Evolutionary conservation across 53 echinoderm and acorn worm species (phyloP), one percentile per base, ranked within the genome.

Genomic region (Paelopatides confundens): DNA sequence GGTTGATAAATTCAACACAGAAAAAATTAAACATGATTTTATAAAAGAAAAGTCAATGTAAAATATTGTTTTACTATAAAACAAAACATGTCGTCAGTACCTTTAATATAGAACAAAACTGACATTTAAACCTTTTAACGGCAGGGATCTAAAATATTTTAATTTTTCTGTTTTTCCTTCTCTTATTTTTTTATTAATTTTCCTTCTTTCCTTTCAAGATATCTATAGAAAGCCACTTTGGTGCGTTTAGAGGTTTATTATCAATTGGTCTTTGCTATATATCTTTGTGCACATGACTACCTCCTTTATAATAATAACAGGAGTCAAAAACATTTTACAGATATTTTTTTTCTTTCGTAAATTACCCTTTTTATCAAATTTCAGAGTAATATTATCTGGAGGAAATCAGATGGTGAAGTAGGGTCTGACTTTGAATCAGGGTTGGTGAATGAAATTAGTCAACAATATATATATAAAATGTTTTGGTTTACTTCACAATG

Each of bases 91-190:
- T n/a, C n/a, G n/a, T 43, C 43, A 43, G 43, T 43, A 43, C 43
- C 43, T 43, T 43, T 43, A 43, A 43, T 43, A 43, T 43, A 43
- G 9, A 43, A 43, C 8, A 40, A 40, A 40, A 21, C 58, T 58
- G 58, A 58, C 58, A 21, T 21, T 58, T 58, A 58, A n/a, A 21
- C 58, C 18, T 58, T 79, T 79, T 21, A 51, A 79, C 79, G 79
- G 79, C 79, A 79, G 79, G 79, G 79, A 79, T 79, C 48, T 48
- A 50, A 79, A 79, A 51, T 33, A 26, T 47, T 79, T 79, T 79
- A 47, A 26, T 79, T 79, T 51, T 79, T 79, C 33, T 5, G 51
- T 18, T 31, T 79, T 78, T 79, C 53, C 46, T 76, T 76, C 53
- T 58, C n/a, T 26, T 23, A 21, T 58, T 58, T 58, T 58, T 58